phyloP scores from a whole-genome alignment of 2,888 invertebrate genomes.

The Aromia moschata region DNA sequence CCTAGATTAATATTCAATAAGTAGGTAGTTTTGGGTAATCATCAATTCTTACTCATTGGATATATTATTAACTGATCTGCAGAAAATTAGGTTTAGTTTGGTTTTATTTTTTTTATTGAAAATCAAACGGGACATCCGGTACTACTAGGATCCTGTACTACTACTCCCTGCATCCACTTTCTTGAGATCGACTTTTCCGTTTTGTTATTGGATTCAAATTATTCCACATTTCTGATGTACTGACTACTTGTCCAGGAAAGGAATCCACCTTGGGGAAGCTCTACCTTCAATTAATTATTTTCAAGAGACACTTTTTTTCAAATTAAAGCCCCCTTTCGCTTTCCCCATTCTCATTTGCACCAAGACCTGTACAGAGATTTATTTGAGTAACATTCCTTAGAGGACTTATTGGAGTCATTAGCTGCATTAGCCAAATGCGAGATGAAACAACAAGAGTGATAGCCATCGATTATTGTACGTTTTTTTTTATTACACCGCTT shows the following conservation, averaged over 20 bases:
- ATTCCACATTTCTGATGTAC: slow-evolving; percentile 12
- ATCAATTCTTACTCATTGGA: neutral
- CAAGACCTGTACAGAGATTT: too few relatives aligned
- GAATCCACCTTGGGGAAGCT: neutral
- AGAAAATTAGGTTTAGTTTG: neutral
- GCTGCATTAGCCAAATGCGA: too few relatives aligned
- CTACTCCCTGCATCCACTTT: slow-evolving; percentile 31
- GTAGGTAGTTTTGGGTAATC: neutral
- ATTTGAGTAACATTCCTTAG: neutral
- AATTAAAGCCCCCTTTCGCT: neutral
- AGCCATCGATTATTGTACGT: too few relatives aligned
- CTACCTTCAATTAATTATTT: slow-evolving; percentile 16
- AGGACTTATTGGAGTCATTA: too few relatives aligned
- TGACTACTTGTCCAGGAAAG: neutral
- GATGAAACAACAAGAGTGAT: too few relatives aligned
- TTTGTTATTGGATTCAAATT: slow-evolving; percentile 44
- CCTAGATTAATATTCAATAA: too few relatives aligned
- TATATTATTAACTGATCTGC: neutral
- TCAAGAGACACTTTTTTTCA: slow-evolving; percentile 1
- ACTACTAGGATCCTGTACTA: slow-evolving; percentile 51
- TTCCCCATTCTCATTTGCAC: neutral
- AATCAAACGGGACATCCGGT: neutral
- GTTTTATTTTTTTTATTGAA: neutral
- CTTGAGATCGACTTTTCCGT: slow-evolving; percentile 36
- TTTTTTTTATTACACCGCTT: too few relatives aligned